Conservation (phyloP, 2,797 vertebrate genomes). For the Scyliorhinus canicula region DNA sequence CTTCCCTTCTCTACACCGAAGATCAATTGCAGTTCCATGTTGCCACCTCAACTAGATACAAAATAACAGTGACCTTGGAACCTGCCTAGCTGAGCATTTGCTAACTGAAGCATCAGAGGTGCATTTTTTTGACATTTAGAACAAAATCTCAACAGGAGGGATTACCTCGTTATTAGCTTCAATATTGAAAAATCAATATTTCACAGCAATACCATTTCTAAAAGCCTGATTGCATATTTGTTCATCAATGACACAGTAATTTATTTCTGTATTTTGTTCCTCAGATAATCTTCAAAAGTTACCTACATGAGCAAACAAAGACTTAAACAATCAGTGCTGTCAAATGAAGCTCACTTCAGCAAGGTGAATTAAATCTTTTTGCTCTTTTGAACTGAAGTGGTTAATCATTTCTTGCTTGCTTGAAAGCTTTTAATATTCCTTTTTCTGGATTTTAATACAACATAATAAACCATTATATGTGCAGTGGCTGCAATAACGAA, state of each 20-base stretch:
- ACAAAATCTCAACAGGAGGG: neutral
- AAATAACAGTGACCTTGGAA: neutral
- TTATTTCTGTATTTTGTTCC: neutral
- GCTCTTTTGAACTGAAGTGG: neutral
- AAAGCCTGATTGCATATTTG: neutral
- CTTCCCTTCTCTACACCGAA: neutral
- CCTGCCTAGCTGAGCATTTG: neutral
- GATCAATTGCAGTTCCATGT: neutral
- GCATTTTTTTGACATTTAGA: neutral
- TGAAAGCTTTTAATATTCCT: neutral
- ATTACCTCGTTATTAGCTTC: neutral
- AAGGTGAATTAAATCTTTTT: neutral
- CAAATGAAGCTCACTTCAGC: neutral
- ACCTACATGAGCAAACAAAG: neutral
- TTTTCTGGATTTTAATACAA: neutral
- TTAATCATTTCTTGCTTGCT: neutral
- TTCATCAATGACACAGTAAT: conserved; percentile 18
- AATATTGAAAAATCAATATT: conserved; percentile 32
- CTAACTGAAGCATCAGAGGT: neutral
- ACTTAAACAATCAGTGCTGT: neutral
- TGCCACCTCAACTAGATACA: neutral
- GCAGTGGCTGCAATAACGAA: neutral
- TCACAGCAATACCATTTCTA: conserved; percentile 11
- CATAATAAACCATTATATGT: neutral
- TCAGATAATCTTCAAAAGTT: neutral